Evolutionary conservation across 1,140 invertebrate species (phyloP).

Genomic region (Drosophila pachea): DNA sequence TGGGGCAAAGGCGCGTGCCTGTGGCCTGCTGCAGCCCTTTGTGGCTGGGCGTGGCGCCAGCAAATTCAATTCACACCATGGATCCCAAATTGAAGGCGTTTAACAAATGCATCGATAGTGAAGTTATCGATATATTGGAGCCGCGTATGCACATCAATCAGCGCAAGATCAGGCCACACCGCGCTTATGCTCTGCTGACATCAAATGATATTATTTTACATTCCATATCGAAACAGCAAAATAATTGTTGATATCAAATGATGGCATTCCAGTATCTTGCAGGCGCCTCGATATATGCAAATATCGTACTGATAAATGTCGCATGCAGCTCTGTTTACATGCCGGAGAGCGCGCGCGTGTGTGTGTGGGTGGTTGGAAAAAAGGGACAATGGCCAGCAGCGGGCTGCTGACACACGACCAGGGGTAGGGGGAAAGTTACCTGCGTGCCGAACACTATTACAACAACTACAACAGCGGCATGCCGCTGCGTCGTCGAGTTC

Average conservation of each 20-base stretch:
- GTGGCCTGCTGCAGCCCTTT: conserved; percentile 33
- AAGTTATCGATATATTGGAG: conserved; percentile 4
- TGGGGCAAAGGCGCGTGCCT: conserved; percentile 11
- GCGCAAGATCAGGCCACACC: not conserved
- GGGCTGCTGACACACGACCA: conserved; percentile 41
- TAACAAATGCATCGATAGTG: not conserved
- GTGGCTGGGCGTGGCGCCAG: conserved; percentile 16
- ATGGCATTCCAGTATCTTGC: conserved; percentile 7
- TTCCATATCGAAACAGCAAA: not conserved
- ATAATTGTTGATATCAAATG: not conserved
- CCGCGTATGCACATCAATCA: not conserved
- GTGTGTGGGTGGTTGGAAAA: conserved; percentile 32
- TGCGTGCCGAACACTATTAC: conserved; percentile 10
- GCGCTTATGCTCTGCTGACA: too few species aligned
- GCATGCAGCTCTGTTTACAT: conserved; percentile 14
- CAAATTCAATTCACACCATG: conserved; percentile 18
- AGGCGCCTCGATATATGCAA: not conserved
- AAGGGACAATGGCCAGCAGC: conserved; percentile 7
- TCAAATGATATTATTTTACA: too few species aligned
- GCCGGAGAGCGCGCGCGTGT: not conserved
- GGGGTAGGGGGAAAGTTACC: conserved; percentile 12
- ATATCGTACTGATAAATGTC: not conserved
- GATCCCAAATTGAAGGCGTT: conserved; percentile 7
- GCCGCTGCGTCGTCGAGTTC: conserved; percentile 14
- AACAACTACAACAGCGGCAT: conserved; percentile 13